These are phyloP conservation scores for Cacatua alba DNA, from an alignment of 2,113 vertebrate genomes.

Conservation along the genomic window DNA sequence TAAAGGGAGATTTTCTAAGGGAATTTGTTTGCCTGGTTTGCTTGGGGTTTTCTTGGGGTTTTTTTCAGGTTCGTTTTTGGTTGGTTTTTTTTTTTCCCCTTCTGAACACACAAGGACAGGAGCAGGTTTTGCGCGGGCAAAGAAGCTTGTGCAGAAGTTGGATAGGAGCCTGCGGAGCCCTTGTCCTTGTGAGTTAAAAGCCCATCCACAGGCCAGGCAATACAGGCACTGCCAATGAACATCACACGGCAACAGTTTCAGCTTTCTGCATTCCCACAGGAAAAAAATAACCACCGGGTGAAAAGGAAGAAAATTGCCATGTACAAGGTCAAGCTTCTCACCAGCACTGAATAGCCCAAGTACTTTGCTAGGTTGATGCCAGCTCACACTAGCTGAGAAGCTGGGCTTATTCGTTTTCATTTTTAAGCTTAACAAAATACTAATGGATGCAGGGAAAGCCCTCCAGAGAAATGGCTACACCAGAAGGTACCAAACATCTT, in stretches of 20 bases:
- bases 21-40: neutral
- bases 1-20: neutral
- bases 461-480: neutral
- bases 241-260: neutral
- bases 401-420: neutral
- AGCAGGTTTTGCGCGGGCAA: neutral
- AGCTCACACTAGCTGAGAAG: neutral
- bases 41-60: neutral
- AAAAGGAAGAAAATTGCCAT: neutral
- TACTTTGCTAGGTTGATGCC: accelerated
- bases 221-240: neutral
- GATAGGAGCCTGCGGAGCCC: neutral
- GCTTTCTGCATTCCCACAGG: neutral
- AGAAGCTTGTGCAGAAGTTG: neutral
- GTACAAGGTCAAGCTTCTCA: neutral
- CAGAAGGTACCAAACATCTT: neutral
- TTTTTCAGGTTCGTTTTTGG: neutral
- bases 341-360: neutral
- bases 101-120: neutral
- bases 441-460: neutral
- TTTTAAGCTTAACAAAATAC: neutral
- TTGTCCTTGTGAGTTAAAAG: neutral
- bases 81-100: neutral
- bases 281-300: neutral
- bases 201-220: neutral